Evolutionary conservation across 2,113 vertebrate species (phyloP), one percentile per base, ranked within the genome.

Genomic region (Astur gentilis): DNA sequence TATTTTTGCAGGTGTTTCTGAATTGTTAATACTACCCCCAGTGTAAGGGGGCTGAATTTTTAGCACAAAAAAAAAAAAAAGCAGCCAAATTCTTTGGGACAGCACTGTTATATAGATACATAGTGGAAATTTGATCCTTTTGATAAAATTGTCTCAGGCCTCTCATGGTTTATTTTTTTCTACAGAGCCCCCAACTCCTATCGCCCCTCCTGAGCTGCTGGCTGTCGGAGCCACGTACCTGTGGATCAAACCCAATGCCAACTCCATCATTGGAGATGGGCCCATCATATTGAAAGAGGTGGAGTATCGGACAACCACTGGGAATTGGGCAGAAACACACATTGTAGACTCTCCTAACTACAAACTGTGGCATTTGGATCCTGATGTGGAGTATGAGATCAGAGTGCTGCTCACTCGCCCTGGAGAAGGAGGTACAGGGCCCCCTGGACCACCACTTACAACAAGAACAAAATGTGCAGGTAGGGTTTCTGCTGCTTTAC

Each of bases 231-330:
- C 99, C 96, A 99, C 99, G 1, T 99, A 99, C 97, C 98, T 99
- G 60, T 99, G 99, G 99, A 99, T 99, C 98, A 99, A 99, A 79
- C 99, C 99, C 80, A 99, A 99, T 1, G 99, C 99, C 96, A 99
- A 99, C 97, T 99, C 99, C 93, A 99, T 99, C 98, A 99, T 99
- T 6, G 99, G 99, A 1, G 99, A 99, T 2, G 99, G 99, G 38
- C 99, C 99, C 32, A 99, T 99, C 97, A 99, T 99, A 95, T 83
- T 99, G 57, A 99, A 99, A 94, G 99, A 99, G 90, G 99, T 99
- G 88, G 99, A 99, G 75, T 99, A 99, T 81, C 98, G 99, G 34
- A 99, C 99, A 29, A 99, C 99, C 25, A 98, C 99, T 1, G 99
- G 99, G 31, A 99, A 99, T 81, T 99, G 99, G 99, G 99, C 99